Evolutionary conservation across 1,140 invertebrate genomes (phyloP).

Genomic region (Piezodorus guildinii): DNA sequence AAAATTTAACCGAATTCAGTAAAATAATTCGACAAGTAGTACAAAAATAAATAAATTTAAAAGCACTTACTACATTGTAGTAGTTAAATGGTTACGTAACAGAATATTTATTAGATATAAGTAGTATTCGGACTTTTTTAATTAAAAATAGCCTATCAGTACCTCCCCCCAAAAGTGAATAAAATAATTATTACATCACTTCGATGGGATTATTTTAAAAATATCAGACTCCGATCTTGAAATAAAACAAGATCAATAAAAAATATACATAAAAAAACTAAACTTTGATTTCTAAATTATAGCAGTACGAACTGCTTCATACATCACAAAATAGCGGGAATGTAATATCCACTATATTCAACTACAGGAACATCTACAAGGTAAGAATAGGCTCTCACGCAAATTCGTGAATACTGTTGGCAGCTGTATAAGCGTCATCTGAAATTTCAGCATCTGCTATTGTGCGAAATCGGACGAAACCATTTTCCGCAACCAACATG

Average conservation of each 20-base stretch:
- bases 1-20: no score
- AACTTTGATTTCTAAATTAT: conserved; percentile 22
- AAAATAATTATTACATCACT: conserved; percentile 7
- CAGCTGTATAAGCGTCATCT: conserved; percentile 23
- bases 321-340: conserved; percentile 24
- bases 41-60: conserved; percentile 17
- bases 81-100: conserved; percentile 8
- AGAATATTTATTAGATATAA: conserved; percentile 4
- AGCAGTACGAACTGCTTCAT: conserved; percentile 15
- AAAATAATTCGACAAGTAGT: conserved; percentile 7
- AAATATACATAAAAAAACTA: conserved; percentile 21
- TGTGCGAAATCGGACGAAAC: conserved; percentile 67
- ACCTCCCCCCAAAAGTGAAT: conserved; percentile 11
- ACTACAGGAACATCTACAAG: conserved; percentile 22
- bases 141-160: conserved; percentile 13
- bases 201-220: conserved; percentile 13
- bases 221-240: conserved; percentile 22
- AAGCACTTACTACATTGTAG: conserved; percentile 1
- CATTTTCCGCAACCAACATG: conserved; percentile 75
- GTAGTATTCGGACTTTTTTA: background rate
- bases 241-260: conserved; percentile 16
- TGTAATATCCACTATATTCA: conserved; percentile 21
- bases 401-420: conserved; percentile 23
- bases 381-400: conserved; percentile 17
- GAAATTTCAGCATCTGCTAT: conserved; percentile 38